phyloP scores from a whole-genome alignment of 2,888 invertebrate genomes.

The Spatulosminthurus flaviceps region DNA sequence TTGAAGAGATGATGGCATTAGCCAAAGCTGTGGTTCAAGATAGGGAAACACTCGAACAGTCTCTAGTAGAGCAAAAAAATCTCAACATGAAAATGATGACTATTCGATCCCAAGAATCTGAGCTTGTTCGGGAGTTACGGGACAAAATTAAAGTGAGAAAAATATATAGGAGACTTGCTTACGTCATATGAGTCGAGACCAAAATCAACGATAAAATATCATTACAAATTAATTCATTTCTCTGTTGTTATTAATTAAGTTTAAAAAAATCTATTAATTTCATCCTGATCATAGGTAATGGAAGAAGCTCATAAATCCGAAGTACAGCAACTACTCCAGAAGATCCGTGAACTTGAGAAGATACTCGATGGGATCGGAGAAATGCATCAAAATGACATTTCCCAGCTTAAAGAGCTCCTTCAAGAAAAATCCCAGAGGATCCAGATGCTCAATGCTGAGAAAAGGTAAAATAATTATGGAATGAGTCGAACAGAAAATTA shows the following conservation, averaged over 20 bases:
- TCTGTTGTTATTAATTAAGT: too few relatives aligned
- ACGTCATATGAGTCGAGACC: too few relatives aligned
- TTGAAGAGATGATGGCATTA: slow-evolving; percentile 57
- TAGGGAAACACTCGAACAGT: slow-evolving; percentile 53
- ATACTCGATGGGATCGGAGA: slow-evolving; percentile 47
- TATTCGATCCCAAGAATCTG: slow-evolving; percentile 56
- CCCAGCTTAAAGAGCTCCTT: slow-evolving; percentile 53
- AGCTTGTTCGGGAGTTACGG: slow-evolving; percentile 57
- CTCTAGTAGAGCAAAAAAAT: slow-evolving; percentile 55
- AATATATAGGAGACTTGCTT: not conserved
- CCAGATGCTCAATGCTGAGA: slow-evolving; percentile 55
- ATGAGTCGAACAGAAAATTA: too few relatives aligned
- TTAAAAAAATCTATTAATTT: not conserved
- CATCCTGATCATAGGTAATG: slow-evolving; percentile 53
- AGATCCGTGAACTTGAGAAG: slow-evolving; percentile 55
- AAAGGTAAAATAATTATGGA: slow-evolving; percentile 51
- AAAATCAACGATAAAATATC: too few relatives aligned
- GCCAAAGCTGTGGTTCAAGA: slow-evolving; percentile 55
- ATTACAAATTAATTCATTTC: too few relatives aligned
- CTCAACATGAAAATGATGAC: slow-evolving; percentile 57
- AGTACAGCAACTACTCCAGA: slow-evolving; percentile 46
- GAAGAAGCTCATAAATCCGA: slow-evolving; percentile 54
- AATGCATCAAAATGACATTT: slow-evolving; percentile 52
- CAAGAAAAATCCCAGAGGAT: slow-evolving; percentile 56
- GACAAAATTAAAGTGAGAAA: slow-evolving; percentile 58